Evolutionary conservation across 2,797 vertebrate species (phyloP).

Genomic region (Myotis myotis): DNA sequence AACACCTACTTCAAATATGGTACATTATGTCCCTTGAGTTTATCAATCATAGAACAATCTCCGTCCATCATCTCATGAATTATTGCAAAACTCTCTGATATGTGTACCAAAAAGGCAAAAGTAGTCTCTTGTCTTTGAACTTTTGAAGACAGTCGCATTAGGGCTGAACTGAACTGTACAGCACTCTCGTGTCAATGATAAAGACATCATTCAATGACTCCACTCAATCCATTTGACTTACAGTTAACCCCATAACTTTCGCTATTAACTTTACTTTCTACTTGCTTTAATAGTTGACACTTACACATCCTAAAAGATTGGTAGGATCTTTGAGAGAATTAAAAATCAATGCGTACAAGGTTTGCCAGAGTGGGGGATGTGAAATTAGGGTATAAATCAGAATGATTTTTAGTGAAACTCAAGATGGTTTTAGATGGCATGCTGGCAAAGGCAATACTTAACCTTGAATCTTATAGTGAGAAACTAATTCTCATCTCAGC

Average conservation of each 20-base stretch:
- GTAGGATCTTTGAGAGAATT: conserved; percentile 57
- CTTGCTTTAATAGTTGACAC: conserved; percentile 66
- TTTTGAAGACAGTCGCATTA: conserved; percentile 76
- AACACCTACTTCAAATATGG: conserved; percentile 82
- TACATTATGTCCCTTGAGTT: conserved; percentile 78
- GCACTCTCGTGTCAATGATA: conserved; percentile 68
- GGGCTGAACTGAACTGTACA: conserved; percentile 71
- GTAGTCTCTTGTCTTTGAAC: conserved; percentile 78
- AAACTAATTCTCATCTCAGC: conserved; percentile 58
- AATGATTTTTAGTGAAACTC: conserved; percentile 42
- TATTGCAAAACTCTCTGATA: conserved; percentile 82
- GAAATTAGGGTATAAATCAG: conserved; percentile 26
- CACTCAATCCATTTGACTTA: conserved; percentile 76
- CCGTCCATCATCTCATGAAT: conserved; percentile 81
- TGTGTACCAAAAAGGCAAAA: conserved; percentile 77
- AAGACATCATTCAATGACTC: conserved; percentile 72
- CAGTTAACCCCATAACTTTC: conserved; percentile 75
- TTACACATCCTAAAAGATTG: conserved; percentile 47
- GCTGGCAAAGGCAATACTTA: conserved; percentile 61
- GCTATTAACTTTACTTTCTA: conserved; percentile 74
- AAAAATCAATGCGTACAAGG: background rate
- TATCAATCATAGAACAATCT: conserved; percentile 82
- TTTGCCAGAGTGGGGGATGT: background rate
- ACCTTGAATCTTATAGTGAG: conserved; percentile 55
- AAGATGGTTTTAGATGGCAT: conserved; percentile 38